Base-by-base conservation (phyloP, 2,888 invertebrate species). In the Horisme vitalbata region DNA sequence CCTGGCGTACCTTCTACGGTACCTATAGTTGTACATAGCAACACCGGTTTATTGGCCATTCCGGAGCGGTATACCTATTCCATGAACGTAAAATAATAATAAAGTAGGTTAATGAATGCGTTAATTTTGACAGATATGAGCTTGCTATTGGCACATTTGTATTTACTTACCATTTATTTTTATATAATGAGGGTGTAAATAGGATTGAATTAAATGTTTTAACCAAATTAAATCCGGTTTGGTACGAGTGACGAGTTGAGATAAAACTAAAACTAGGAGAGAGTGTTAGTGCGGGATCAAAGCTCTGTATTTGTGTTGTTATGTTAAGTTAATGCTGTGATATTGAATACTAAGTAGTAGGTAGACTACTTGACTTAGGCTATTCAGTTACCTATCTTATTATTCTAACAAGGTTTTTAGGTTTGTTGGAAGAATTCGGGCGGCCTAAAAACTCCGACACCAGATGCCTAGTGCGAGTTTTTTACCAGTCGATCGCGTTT, bases 81-180 rank as follows among this genome's bases (percentile, higher is more conserved):
- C 51, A 49, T 55, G n/a, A n/a, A n/a, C n/a, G n/a, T 57, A 55
- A 57, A 55, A 57, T 58, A 58, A 60, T 57, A 54, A 54, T 61
- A 54, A 59, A 61, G 43, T 59, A 46, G 51, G 46, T 50, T 55
- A 57, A 59, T 57, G 49, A 57, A 47, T 53, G 34, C 49, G 45
- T 52, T 55, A 49, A 57, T 47, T 55, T 56, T 52, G 48, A 48
- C 50, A 53, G 53, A 43, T 51, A 44, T 26, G 46, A 31, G 41
- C 46, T 35, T 41, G 36, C 26, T 49, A 55, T 52, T 34, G 35
- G 39, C 43, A 37, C 44, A 48, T 48, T 49, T 34, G 45, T 49
- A 36, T 49, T 52, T 46, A n/a, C n/a, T n/a, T n/a, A 47, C 31
- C 47, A 46, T 44, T 20, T 45, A 30, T 30, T 36, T 51, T 34